Evolutionary conservation across 2,888 invertebrate species (phyloP).

Genomic region (Keiferia lycopersicella): DNA sequence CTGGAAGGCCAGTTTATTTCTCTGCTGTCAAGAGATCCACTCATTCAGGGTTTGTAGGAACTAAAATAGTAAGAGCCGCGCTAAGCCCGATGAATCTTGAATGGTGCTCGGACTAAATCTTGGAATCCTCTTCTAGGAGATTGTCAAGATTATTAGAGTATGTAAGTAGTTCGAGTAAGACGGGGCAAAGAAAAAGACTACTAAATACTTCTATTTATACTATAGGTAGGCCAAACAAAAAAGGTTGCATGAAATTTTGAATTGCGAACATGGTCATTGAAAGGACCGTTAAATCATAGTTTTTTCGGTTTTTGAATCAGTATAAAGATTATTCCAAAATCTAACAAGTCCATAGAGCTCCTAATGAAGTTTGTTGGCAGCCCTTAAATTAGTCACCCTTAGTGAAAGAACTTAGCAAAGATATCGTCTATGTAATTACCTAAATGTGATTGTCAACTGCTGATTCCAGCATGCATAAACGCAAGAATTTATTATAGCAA

Average conservation of each 20-base stretch:
- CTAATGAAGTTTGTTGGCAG: not conserved
- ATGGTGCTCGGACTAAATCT: conserved; percentile 3
- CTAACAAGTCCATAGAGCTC: too few species aligned
- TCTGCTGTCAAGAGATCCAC: conserved; percentile 19
- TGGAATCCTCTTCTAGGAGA: conserved; percentile 5
- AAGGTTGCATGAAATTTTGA: too few species aligned
- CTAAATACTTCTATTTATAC: too few species aligned
- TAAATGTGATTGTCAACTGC: conserved; percentile 28
- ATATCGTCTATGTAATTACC: conserved; percentile 8
- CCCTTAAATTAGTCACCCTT: conserved; percentile 19
- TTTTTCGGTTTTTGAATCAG: too few species aligned
- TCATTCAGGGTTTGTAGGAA: conserved; percentile 23
- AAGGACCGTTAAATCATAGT: too few species aligned
- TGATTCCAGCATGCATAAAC: conserved; percentile 29
- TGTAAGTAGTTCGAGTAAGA: not conserved
- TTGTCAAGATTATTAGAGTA: conserved; percentile 1
- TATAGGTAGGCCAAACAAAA: too few species aligned
- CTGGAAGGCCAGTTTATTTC: conserved; percentile 25
- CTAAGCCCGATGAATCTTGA: conserved; percentile 17
- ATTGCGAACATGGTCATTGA: too few species aligned
- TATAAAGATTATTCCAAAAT: too few species aligned
- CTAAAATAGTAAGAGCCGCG: conserved; percentile 18
- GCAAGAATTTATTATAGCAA: conserved; percentile 54
- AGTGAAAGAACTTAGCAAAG: conserved; percentile 9
- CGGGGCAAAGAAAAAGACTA: not conserved